Evolutionary conservation across 2,797 vertebrate species (phyloP), one percentile per base, ranked within the genome.

Genomic region (Oreortyx pictus): DNA sequence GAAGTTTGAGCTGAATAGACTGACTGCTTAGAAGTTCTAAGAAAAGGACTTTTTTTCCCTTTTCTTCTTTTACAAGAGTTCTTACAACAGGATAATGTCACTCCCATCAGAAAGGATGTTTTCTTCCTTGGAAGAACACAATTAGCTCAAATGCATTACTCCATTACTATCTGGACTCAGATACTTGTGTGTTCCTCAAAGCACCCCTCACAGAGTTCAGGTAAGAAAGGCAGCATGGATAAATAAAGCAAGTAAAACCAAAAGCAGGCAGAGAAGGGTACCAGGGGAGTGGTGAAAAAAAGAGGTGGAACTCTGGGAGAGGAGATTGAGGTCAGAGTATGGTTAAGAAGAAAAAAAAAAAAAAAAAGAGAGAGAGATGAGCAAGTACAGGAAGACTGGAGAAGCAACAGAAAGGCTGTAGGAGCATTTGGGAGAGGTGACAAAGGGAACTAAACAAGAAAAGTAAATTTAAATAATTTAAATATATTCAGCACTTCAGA

Each of bases 81-180:
- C 81, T 74, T 82, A 22, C 54, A 77, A 61, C 9, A 20, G 9
- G 37, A 14, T 31, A 88, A 60, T 31, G 44, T 5, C 25, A 68
- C 23, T 93, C 73, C 86, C 75, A 54, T 27, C 47, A 66, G 54
- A 82, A 80, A 82, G 29, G 50, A 72, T 7, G 0, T 6, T 29
- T 89, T 65, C 79, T 41, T 12, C 43, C 39, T 64, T 74, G 64
- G 65, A 80, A 17, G 87, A 62, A 67, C 24, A n/a, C 68, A 96
- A 92, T 86, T 88, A 82, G 37, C 59, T 90, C 82, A 94, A 95
- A 90, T 41, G 11, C 54, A 89, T 86, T 78, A 89, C 82, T 92
- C 23, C 29, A 33, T 67, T 65, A 41, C 41, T 70, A 76, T 24
- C 20, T 86, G 60, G 54, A 60, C 85, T 78, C 82, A 66, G 54